Evolutionary conservation across 1,140 invertebrate species (phyloP).

Genomic region (Calliphora vicina): DNA sequence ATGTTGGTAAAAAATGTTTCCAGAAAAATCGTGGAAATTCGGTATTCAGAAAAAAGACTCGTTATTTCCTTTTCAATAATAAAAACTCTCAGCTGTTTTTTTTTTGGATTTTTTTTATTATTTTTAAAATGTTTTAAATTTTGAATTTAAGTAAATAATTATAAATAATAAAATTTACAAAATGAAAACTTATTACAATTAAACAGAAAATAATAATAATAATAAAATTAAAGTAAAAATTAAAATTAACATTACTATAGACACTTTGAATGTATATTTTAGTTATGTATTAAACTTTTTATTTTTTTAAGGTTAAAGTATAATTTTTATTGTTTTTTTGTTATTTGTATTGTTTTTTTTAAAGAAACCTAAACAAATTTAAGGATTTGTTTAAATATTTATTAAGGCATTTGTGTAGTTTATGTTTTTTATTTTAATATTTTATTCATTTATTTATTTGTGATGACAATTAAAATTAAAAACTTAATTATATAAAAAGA

Average conservation of each 20-base stretch:
- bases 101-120: neutral
- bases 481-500: neutral
- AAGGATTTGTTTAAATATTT: neutral
- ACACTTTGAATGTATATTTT: neutral
- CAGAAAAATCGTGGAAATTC: too few species aligned
- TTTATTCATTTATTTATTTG: neutral
- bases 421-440: neutral
- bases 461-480: conserved; percentile 1
- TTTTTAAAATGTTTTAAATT: neutral
- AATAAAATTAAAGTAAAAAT: neutral
- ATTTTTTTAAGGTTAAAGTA: neutral
- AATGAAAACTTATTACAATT: neutral
- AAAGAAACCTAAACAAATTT: neutral
- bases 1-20: too few species aligned
- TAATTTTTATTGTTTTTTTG: neutral
- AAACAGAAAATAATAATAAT: neutral
- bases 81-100: neutral
- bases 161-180: conserved; percentile 11
- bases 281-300: neutral
- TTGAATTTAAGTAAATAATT: neutral
- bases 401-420: neutral
- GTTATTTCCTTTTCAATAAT: too few species aligned
- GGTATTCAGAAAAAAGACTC: too few species aligned
- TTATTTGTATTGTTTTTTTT: neutral
- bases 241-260: neutral